Conservation (phyloP, 92 coral and sea anemone genomes). For the Anthopleura xanthogrammica region DNA sequence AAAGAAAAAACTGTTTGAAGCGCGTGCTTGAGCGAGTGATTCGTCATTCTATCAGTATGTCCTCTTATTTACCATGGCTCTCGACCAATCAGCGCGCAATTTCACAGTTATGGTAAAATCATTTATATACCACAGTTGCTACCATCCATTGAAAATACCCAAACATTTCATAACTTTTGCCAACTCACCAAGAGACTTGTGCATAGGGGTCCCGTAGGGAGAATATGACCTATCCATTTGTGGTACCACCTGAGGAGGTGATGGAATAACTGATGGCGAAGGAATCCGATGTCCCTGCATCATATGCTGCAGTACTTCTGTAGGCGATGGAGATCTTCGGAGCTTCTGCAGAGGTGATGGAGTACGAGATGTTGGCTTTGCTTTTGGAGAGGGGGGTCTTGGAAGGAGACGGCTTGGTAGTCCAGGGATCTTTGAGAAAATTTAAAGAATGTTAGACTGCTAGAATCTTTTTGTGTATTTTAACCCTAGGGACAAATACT, state of each 20-base stretch:
- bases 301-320: slow-evolving; percentile 70
- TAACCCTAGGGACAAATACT: too few species aligned
- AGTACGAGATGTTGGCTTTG: slow-evolving; percentile 48
- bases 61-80: too few species aligned
- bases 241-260: slow-evolving; percentile 91
- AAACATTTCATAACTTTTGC: too few species aligned
- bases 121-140: too few species aligned
- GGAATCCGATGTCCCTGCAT: slow-evolving; percentile 71
- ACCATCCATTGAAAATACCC: too few species aligned
- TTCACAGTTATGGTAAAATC: too few species aligned
- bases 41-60: too few species aligned
- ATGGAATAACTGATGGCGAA: slow-evolving; percentile 52
- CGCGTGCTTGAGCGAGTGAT: too few species aligned
- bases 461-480: too few species aligned
- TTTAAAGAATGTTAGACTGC: not conserved
- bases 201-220: slow-evolving; percentile 54
- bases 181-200: slow-evolving; percentile 68
- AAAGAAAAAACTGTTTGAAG: too few species aligned
- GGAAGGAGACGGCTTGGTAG: slow-evolving; percentile 84
- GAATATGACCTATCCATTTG: slow-evolving; percentile 76
- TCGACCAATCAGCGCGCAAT: too few species aligned
- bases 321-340: slow-evolving; percentile 80
- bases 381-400: slow-evolving; percentile 87
- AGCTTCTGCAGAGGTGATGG: slow-evolving; percentile 64
- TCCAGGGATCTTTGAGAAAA: slow-evolving; percentile 70